A percentile compares a stretch with the other conserved stretches of the same genome.
phyloP scores from a whole-genome alignment of 2,113 vertebrate species.

The Phyllostomus hastatus region DNA sequence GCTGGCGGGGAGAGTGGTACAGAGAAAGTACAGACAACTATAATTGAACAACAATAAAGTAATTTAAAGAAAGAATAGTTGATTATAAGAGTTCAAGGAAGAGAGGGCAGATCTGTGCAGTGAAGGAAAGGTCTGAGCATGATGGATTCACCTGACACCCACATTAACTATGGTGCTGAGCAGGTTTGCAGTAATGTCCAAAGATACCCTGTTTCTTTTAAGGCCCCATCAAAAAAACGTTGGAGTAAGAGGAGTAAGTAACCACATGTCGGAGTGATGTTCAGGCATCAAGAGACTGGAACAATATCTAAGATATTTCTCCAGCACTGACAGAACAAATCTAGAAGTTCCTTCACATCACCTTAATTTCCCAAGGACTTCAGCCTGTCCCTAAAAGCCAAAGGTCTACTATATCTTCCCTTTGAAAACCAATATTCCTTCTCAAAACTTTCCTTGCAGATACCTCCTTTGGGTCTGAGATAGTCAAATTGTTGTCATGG shows the following conservation, averaged over 20 bases:
- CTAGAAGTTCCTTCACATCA: neutral
- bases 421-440: slow-evolving; percentile 33
- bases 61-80: neutral
- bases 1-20: no score
- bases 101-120: neutral
- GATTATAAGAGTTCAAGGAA: neutral
- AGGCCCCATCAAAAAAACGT: neutral
- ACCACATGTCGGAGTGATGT: neutral
- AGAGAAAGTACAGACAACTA: no score
- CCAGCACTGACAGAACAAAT: neutral
- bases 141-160: neutral
- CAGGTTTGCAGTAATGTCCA: neutral
- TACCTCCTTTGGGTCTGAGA: slow-evolving; percentile 49
- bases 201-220: neutral
- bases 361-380: neutral
- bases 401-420: neutral
- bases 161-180: neutral
- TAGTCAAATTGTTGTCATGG: slow-evolving; percentile 63
- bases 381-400: neutral
- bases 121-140: neutral
- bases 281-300: neutral
- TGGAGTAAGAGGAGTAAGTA: neutral
- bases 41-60: no score
- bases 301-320: neutral
- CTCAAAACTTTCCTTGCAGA: slow-evolving; percentile 42